Evolutionary conservation across 2,888 invertebrate species (phyloP), one percentile per base, ranked within the genome.

Genomic region (Zaprionus lineosus): DNA sequence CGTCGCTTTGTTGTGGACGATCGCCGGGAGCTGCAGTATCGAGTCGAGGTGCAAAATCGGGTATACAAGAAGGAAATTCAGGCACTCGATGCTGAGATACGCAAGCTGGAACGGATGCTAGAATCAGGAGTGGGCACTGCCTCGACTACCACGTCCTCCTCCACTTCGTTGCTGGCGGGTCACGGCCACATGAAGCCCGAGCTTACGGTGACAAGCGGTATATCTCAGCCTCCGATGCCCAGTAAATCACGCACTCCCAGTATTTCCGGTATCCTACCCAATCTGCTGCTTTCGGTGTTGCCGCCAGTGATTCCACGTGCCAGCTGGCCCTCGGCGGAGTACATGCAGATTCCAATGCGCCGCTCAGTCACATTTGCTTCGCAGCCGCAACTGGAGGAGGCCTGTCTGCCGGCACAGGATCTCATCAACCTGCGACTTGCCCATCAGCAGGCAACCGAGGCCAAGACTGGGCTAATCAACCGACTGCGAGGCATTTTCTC

Each of bases 11-110:
- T 95, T 11, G 93, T 94, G 11, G 96, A 97, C 79, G 97, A 97
- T 84, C 93, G 93, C 40, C 92, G 94, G 73, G 97, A 97, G 85
- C 90, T 95, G 9, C 94, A 95, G 84, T 96, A 96, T 88, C 92
- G 97, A 55, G 95, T 97, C 37, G 96, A 97, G 89, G 95, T 97
- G 46, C 97, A 97, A 90, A 97, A 97, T 90, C 93, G 94, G 73
- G 97, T 97, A 3, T 97, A 96, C 88, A 94, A 94, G 86, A 92
- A 94, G 69, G 96, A 97, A 88, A 93, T 97, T 68, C 93, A 94
- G 5, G 93, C 94, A 9, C 88, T 96, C 39, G 96, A 96, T 87
- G 92, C 93, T 40, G 96, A 96, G 89, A 94, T 96, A 41, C 92
- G 93, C 5, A 92, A 94, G 53, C 89, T 96, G 72, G 95, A 96